These are phyloP conservation scores for Acanthopagrus latus DNA, from an alignment of 2,797 vertebrate species.

Conservation along the genomic window DNA sequence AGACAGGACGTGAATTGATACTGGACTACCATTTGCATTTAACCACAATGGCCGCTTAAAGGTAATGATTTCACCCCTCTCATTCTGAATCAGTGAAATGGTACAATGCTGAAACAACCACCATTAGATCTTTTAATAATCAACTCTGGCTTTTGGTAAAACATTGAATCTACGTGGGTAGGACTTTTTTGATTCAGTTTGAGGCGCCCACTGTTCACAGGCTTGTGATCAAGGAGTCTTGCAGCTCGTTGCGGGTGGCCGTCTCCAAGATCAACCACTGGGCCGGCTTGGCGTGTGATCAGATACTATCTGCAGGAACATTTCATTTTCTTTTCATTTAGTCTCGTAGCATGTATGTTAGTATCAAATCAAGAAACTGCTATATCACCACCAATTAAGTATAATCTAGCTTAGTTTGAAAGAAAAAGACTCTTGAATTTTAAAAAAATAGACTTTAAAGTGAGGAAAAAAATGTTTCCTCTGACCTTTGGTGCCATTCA, in stretches of 20 bases:
- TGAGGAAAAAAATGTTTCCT: too few relatives aligned
- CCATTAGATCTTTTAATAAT: constrained; percentile 1
- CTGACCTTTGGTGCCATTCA: too few relatives aligned
- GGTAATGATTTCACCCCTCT: constrained; percentile 22
- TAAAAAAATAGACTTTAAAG: too few relatives aligned
- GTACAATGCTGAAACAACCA: constrained; percentile 3
- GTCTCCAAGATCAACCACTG: constrained; percentile 11
- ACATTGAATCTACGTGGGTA: constrained; percentile 10
- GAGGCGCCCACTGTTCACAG: constrained; percentile 24
- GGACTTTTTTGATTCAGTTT: constrained; percentile 20
- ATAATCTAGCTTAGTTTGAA: too few relatives aligned
- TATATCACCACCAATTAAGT: neutral
- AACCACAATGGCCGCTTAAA: constrained; percentile 30
- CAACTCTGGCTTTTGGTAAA: constrained; percentile 6
- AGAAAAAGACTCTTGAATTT: too few relatives aligned
- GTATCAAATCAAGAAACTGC: constrained; percentile 1
- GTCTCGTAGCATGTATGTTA: constrained; percentile 5
- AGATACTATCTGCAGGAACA: constrained; percentile 18
- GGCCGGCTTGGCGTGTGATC: neutral
- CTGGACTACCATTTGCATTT: constrained; percentile 41
- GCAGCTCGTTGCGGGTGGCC: constrained; percentile 13
- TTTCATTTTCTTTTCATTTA: constrained; percentile 12
- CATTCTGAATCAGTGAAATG: constrained; percentile 4
- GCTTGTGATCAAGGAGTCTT: constrained; percentile 42
- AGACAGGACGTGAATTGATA: constrained; percentile 35